Percentiles rank a stretch among this genome's conserved stretches.
Evolutionary conservation across 2,888 invertebrate species (phyloP).

Genomic region (Acanthoscelides obtectus): DNA sequence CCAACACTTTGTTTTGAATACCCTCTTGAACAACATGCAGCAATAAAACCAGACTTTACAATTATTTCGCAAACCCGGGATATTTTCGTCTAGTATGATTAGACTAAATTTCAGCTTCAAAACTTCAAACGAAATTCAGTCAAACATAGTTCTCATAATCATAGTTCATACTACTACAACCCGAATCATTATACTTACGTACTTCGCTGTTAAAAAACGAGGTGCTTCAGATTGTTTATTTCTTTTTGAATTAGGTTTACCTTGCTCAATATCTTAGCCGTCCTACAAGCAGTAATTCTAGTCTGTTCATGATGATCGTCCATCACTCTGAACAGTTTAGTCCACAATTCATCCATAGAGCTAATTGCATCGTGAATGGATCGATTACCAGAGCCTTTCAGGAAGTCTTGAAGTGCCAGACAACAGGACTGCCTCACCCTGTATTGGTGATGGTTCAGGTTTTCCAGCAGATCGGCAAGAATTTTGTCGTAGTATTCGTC

Average conservation of each 20-base stretch:
- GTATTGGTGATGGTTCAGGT: constrained; percentile 82
- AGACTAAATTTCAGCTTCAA: no score
- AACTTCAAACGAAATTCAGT: no score
- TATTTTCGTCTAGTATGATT: no score
- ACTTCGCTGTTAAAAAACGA: no score
- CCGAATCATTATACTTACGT: no score
- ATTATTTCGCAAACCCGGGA: no score
- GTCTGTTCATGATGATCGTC: constrained; percentile 93
- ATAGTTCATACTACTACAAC: no score
- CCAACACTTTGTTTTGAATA: no score
- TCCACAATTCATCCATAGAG: constrained; percentile 65
- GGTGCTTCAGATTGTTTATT: no score
- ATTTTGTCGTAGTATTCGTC: constrained; percentile 79
- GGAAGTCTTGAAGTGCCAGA: constrained; percentile 77
- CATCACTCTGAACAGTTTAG: constrained; percentile 81
- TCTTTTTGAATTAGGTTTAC: constrained; percentile 48
- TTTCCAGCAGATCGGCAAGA: constrained; percentile 70
- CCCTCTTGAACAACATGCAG: no score
- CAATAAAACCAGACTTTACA: no score
- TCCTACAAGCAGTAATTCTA: constrained; percentile 66
- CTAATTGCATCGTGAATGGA: constrained; percentile 44
- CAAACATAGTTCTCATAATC: no score
- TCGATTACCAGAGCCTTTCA: constrained; percentile 56
- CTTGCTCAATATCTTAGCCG: constrained; percentile 69
- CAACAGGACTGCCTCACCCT: constrained; percentile 89